A percentile compares a stretch with the other conserved stretches of the same genome.
phyloP scores from a whole-genome alignment of 2,113 vertebrate genomes.

The Apeltes quadracus region DNA sequence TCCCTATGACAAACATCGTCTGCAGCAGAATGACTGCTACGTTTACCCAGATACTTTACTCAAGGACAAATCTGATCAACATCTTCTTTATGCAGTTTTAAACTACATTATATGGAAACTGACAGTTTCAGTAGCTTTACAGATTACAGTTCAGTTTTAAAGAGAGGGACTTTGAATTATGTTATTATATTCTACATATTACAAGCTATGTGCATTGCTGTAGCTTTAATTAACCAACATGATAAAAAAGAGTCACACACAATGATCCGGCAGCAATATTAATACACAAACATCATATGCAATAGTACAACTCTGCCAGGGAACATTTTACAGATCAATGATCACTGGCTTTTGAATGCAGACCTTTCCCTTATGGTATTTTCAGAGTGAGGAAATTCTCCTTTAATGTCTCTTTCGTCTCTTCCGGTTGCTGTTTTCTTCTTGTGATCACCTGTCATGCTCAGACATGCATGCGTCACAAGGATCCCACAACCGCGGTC shows the following conservation, averaged over 20 bases:
- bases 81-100: neutral
- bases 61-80: neutral
- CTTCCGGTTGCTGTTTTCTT: constrained; percentile 18
- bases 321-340: neutral
- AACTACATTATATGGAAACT: neutral
- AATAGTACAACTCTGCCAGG: neutral
- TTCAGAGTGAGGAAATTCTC: neutral
- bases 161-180: neutral
- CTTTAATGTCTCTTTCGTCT: neutral
- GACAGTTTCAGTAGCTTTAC: neutral
- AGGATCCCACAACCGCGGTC: neutral
- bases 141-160: neutral
- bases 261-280: neutral
- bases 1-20: neutral
- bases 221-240: neutral
- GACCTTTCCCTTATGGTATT: neutral
- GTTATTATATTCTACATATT: neutral
- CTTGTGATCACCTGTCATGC: constrained; percentile 35
- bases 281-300: neutral
- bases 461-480: constrained; percentile 36
- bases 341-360: neutral
- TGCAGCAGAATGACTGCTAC: neutral
- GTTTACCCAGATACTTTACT: neutral
- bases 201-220: neutral
- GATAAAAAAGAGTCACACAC: neutral